phyloP scores from a whole-genome alignment of 2,888 invertebrate genomes.

The Pheosia gnoma region DNA sequence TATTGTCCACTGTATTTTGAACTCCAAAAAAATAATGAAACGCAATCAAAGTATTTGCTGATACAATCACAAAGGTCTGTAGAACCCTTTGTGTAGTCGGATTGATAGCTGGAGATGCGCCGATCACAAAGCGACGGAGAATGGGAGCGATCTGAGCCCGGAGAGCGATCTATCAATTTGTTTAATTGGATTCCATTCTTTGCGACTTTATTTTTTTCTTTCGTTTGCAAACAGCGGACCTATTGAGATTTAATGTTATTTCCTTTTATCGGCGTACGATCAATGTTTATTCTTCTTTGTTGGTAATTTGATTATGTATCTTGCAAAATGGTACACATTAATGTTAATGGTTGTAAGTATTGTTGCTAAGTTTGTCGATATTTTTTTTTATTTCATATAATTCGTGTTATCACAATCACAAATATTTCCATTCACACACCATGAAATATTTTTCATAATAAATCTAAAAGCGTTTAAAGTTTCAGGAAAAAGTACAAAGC shows the following conservation, averaged over 20 bases:
- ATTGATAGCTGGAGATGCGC: constrained; percentile 66
- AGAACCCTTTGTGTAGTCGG: constrained; percentile 57
- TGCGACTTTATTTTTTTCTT: constrained; percentile 66
- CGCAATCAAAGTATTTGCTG: constrained; percentile 34
- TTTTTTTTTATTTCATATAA: too few species aligned
- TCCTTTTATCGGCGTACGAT: constrained; percentile 41
- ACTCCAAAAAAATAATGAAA: constrained; percentile 28
- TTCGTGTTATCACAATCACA: too few species aligned
- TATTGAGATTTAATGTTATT: constrained; percentile 69
- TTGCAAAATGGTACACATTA: neutral
- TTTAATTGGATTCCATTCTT: constrained; percentile 79
- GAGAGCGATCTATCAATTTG: constrained; percentile 76
- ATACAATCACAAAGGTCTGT: constrained; percentile 60
- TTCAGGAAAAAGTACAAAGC: too few species aligned
- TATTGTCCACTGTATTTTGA: constrained; percentile 16
- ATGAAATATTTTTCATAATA: too few species aligned
- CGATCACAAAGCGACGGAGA: constrained; percentile 68
- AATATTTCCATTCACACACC: too few species aligned
- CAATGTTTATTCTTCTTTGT: constrained; percentile 9
- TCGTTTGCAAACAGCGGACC: constrained; percentile 61
- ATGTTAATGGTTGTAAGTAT: neutral
- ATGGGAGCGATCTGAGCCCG: constrained; percentile 39
- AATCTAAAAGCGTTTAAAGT: too few species aligned
- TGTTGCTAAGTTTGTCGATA: too few species aligned
- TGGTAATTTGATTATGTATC: constrained; percentile 40